Base-by-base conservation (phyloP, 2,888 invertebrate species). In the Sarcophaga rosellei region DNA sequence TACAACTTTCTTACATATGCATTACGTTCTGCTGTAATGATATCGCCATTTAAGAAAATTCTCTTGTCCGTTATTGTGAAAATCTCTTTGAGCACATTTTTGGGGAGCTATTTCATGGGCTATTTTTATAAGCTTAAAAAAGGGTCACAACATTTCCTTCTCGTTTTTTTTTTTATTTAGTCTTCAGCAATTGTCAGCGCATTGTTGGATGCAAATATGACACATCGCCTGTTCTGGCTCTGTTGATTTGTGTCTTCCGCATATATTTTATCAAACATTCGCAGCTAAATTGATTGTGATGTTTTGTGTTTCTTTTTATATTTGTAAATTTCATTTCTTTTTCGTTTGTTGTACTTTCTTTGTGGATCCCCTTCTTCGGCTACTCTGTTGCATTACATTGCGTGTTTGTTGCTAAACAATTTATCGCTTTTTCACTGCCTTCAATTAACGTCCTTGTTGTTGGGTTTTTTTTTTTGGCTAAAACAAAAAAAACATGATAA, bases 61-160 rank as follows among this genome's bases (percentile, higher is more conserved):
- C 53, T 15, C 53, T 17, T 53, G 61, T 44, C 61, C 20, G 57
- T 20, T 61, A n/a, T n/a, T 61, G 1, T 47, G 53, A 53, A 53
- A 15, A 5, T 53, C 12, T 17, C 17, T 53, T 53, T 53, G 17
- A 53, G 53, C 17, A 53, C 4, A 15, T 53, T 53, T 53, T 69
- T 35, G 65, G 80, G 61, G 53, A 81, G 84, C 81, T 85, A 25
- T 10, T 47, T 45, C 17, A 70, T 68, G 23, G 11, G 11, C 83
- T 84, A 84, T 84, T 79, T 84, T 79, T 79, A 69, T 69, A 78
- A 20, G 1, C 15, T 57, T 62, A 70, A 81, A 81, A 75, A 81
- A 75, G 75, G 75, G 81, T 76, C 76, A 53, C 11, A 25, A 0
- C 3, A 57, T 20, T 84, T 74, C 73, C 73, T 84, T 73, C 57